These are phyloP conservation scores for Brienomyrus brachyistius DNA, from an alignment of 2,113 vertebrate species.

Conservation along the genomic window DNA sequence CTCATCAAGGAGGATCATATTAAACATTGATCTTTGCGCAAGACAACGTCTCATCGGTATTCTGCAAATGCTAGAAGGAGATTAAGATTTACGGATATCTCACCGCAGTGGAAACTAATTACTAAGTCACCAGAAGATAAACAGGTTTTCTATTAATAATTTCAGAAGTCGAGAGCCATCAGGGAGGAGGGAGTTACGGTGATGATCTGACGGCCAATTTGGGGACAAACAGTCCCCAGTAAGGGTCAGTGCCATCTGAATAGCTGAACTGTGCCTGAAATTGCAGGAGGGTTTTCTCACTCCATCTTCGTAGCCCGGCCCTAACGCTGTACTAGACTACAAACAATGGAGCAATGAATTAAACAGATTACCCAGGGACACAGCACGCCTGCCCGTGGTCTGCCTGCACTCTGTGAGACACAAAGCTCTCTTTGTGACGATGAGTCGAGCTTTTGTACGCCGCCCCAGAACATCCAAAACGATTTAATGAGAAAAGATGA, in stretches of 20 bases:
- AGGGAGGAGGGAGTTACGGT: neutral
- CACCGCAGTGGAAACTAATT: slow-evolving; percentile 24
- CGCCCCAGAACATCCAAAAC: slow-evolving; percentile 12
- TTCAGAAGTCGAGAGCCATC: neutral
- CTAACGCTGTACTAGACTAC: neutral
- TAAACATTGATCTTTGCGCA: slow-evolving; percentile 25
- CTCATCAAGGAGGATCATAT: neutral
- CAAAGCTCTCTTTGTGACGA: slow-evolving; percentile 1
- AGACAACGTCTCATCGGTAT: slow-evolving; percentile 28
- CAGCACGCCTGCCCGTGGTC: neutral
- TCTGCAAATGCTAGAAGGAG: slow-evolving; percentile 17
- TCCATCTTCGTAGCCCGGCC: neutral
- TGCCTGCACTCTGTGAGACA: neutral
- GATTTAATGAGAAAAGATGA: slow-evolving; percentile 21
- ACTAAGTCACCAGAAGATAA: slow-evolving; percentile 26
- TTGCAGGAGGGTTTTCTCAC: neutral
- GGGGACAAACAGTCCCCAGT: neutral
- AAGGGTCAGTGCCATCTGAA: neutral
- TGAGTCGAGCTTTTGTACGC: slow-evolving; percentile 2
- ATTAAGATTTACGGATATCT: slow-evolving; percentile 27
- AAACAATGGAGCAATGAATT: neutral
- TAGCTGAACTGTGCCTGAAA: neutral
- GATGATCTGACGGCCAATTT: slow-evolving; percentile 19
- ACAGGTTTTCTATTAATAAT: slow-evolving; percentile 29
- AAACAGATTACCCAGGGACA: neutral